phyloP scores from a whole-genome alignment of 1,140 invertebrate genomes.

The Euwallacea similis region DNA sequence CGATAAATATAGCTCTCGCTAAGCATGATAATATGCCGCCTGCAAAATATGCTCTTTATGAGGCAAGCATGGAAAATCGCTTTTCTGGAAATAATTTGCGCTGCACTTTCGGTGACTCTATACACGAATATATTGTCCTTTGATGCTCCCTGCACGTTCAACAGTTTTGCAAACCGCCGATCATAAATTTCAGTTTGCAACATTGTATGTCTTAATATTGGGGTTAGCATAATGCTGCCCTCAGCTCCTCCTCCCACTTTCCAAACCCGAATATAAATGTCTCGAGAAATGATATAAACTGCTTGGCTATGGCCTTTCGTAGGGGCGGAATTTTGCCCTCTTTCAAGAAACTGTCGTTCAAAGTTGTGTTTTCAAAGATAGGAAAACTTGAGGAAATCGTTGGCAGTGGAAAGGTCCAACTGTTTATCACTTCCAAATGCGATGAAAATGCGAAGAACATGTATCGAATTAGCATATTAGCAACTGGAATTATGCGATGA shows the following conservation, averaged over 20 bases:
- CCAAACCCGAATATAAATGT: neutral
- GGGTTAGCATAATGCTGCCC: too few relatives aligned
- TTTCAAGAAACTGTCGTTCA: neutral
- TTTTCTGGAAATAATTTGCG: slow-evolving; percentile 6
- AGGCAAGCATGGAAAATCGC: slow-evolving; percentile 26
- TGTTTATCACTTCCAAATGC: too few relatives aligned
- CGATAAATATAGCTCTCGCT: slow-evolving; percentile 37
- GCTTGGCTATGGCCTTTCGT: neutral
- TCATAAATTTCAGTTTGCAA: neutral
- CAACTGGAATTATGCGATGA: too few relatives aligned
- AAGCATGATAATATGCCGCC: slow-evolving; percentile 36
- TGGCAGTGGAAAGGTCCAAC: too few relatives aligned
- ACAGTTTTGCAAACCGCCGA: neutral
- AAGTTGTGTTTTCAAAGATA: neutral
- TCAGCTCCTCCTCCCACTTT: too few relatives aligned
- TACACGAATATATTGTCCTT: slow-evolving; percentile 6
- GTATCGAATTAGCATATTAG: too few relatives aligned
- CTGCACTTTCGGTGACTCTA: slow-evolving; percentile 1
- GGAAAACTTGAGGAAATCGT: neutral
- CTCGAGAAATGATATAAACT: slow-evolving; percentile 1
- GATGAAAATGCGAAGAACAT: too few relatives aligned
- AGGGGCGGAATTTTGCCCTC: neutral
- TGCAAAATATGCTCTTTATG: slow-evolving; percentile 35
- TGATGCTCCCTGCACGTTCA: neutral
- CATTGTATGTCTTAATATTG: neutral